Conservation (phyloP, 2,113 vertebrate species). For the Otolemur garnettii region DNA sequence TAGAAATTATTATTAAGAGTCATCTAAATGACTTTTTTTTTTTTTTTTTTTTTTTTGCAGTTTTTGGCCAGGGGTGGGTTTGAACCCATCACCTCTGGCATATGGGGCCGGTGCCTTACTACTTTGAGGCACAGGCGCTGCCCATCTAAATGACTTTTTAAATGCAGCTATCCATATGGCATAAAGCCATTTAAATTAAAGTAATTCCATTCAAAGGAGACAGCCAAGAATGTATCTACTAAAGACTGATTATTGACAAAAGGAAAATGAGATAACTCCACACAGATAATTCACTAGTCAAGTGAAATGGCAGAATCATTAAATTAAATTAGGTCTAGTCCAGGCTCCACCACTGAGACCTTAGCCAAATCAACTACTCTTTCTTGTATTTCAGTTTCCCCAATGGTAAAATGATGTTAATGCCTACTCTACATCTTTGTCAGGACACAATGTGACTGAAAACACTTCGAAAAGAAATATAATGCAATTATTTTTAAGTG, state of each 20-base stretch:
- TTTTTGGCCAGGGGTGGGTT: too few species aligned
- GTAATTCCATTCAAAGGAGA: neutral
- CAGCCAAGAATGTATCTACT: neutral
- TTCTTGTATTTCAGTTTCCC: neutral
- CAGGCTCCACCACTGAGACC: neutral
- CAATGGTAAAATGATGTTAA: neutral
- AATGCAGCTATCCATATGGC: neutral
- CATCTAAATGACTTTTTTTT: neutral
- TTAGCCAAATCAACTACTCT: neutral
- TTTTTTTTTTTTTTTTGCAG: neutral
- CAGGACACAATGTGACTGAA: neutral
- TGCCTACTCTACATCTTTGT: neutral
- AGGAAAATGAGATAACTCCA: conserved; percentile 17
- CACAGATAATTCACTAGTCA: neutral
- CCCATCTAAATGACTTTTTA: neutral
- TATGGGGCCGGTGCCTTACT: too few species aligned
- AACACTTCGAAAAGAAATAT: conserved; percentile 9
- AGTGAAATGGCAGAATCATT: neutral
- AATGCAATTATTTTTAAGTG: conserved; percentile 10
- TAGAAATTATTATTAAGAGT: neutral
- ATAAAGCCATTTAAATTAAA: conserved; percentile 43
- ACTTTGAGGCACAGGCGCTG: too few species aligned
- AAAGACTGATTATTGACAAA: neutral
- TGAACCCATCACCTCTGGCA: too few species aligned
- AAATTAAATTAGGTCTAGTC: neutral